These are phyloP conservation scores for Leptopilina myrica DNA, from an alignment of 2,888 invertebrate genomes.

Conservation along the genomic window DNA sequence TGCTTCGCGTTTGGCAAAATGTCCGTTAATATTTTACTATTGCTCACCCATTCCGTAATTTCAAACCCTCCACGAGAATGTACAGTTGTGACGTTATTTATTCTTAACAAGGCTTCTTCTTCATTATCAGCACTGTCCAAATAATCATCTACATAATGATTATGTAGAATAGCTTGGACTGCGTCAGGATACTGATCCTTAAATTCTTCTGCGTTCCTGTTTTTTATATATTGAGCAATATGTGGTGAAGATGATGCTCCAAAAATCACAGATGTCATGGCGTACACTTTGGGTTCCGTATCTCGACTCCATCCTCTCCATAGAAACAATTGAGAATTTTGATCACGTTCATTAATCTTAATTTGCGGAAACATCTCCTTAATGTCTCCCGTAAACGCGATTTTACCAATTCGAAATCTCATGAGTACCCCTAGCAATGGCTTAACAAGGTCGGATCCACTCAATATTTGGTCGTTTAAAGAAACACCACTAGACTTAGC, in stretches of 20 bases:
- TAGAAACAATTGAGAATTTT: conserved; percentile 59
- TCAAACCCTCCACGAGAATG: conserved; percentile 55
- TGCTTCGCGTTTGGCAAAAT: conserved; percentile 22
- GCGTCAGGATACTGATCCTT: conserved; percentile 54
- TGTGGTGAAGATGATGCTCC: conserved; percentile 52
- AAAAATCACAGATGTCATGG: conserved; percentile 60
- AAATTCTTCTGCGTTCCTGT: conserved; percentile 58
- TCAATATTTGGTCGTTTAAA: conserved; percentile 62
- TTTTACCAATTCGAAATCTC: conserved; percentile 66
- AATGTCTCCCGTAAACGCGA: conserved; percentile 68
- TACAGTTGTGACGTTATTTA: conserved; percentile 48
- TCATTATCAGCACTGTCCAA: conserved; percentile 51
- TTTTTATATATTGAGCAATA: conserved; percentile 58
- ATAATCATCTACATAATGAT: conserved; percentile 63
- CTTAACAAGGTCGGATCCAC: conserved; percentile 66
- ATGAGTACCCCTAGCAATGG: conserved; percentile 68
- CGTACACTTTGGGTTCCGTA: conserved; percentile 48
- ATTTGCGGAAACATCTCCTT: conserved; percentile 68
- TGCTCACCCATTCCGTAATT: conserved; percentile 55
- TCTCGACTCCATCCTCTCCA: conserved; percentile 47
- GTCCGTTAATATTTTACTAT: conserved; percentile 37
- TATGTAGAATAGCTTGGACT: conserved; percentile 56
- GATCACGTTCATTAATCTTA: conserved; percentile 59
- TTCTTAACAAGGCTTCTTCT: conserved; percentile 52
- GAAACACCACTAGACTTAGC: conserved; percentile 57